Percentiles rank a stretch among this genome's conserved stretches.
Conservation (phyloP, 92 coral and sea anemone genomes). For the Umimayanthus kanabou region DNA sequence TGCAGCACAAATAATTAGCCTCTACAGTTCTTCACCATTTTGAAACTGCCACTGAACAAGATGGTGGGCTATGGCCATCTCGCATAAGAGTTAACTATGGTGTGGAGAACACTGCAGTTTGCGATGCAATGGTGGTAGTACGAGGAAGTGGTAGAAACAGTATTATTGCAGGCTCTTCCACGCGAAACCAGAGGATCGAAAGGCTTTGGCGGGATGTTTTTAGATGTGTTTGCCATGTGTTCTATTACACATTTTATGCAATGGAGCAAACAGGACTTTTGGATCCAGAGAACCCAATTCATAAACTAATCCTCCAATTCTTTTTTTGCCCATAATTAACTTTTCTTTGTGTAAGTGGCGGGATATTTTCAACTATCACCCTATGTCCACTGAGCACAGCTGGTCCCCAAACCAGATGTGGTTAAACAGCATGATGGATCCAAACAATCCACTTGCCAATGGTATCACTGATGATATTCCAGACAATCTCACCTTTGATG, state of each 20-base stretch:
- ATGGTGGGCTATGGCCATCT: conserved; percentile 69
- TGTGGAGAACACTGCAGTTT: conserved; percentile 65
- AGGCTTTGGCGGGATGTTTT: conserved; percentile 52
- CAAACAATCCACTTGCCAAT: conserved; percentile 55
- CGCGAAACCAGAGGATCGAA: conserved; percentile 66
- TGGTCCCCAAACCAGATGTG: conserved; percentile 71
- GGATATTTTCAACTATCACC: conserved; percentile 52
- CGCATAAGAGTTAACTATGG: conserved; percentile 69
- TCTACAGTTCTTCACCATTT: conserved; percentile 56
- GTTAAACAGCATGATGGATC: conserved; percentile 62
- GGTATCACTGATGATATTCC: conserved; percentile 52
- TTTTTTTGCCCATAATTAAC: conserved; percentile 51
- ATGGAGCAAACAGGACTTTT: conserved; percentile 55
- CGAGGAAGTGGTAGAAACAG: conserved; percentile 66
- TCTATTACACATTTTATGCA: conserved; percentile 54
- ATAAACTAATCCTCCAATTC: conserved; percentile 45
- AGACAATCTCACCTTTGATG: conserved; percentile 41
- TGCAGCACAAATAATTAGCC: conserved; percentile 63
- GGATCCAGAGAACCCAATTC: conserved; percentile 43
- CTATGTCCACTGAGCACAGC: conserved; percentile 45
- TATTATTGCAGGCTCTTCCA: conserved; percentile 68
- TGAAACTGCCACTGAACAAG: conserved; percentile 46
- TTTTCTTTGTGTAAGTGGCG: conserved; percentile 44
- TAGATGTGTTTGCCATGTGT: conserved; percentile 44
- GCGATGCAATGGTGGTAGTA: conserved; percentile 68